These are phyloP conservation scores for Drosophila lacertosa DNA, from an alignment of 1,140 invertebrate species.

Conservation along the genomic window DNA sequence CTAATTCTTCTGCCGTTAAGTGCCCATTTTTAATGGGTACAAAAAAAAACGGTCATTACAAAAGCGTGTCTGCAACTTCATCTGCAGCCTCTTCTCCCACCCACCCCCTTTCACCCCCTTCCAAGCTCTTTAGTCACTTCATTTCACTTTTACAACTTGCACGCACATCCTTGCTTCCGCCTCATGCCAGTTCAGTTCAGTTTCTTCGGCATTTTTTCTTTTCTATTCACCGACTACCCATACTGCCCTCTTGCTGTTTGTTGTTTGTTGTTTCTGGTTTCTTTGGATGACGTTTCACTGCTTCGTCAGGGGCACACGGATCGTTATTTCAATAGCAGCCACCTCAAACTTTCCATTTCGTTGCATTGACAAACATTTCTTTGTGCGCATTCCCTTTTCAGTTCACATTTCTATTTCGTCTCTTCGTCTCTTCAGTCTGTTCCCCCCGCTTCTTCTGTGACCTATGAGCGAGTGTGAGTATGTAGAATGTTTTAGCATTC, in stretches of 20 bases:
- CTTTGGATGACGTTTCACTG: slow-evolving; percentile 15
- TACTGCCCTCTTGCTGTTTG: neutral
- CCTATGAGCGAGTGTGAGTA: neutral
- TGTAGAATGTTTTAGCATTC: slow-evolving; percentile 55
- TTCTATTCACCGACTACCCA: slow-evolving; percentile 16
- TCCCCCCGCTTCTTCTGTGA: neutral
- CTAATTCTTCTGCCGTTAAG: no score
- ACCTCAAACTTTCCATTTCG: slow-evolving; percentile 72
- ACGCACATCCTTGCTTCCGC: slow-evolving; percentile 35
- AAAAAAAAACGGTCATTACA: slow-evolving; percentile 51
- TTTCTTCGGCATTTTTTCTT: slow-evolving; percentile 28
- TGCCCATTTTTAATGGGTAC: no score
- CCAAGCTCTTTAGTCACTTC: slow-evolving; percentile 33
- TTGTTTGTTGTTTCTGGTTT: slow-evolving; percentile 16
- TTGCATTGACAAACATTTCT: slow-evolving; percentile 68
- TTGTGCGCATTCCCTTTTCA: slow-evolving; percentile 28
- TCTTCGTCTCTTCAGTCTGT: neutral
- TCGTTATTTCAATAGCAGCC: slow-evolving; percentile 52
- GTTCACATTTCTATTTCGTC: neutral
- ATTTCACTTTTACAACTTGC: slow-evolving; percentile 67
- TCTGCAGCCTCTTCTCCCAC: neutral
- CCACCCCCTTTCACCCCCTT: neutral
- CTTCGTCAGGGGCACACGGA: slow-evolving; percentile 6
- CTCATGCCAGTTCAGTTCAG: slow-evolving; percentile 15
- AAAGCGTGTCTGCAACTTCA: slow-evolving; percentile 37